Percentiles rank a stretch among this genome's conserved stretches.
These are phyloP conservation scores for Eupithecia insigniata DNA, from an alignment of 2,888 invertebrate genomes.

Conservation along the genomic window DNA sequence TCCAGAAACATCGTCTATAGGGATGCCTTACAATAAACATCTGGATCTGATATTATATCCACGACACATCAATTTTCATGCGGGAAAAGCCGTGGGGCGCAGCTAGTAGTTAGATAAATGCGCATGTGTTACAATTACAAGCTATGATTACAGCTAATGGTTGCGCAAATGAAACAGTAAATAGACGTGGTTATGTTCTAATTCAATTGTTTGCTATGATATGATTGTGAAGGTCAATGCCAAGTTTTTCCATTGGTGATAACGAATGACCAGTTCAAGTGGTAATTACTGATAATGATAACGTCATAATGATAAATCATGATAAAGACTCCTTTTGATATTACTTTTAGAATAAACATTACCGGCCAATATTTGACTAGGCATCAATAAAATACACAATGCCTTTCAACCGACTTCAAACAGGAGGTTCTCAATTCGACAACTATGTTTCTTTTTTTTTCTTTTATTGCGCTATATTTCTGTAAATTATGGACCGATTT, in stretches of 20 bases:
- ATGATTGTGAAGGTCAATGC: constrained; percentile 28
- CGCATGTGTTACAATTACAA: constrained; percentile 25
- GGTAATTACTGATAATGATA: not conserved
- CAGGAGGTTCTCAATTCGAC: too few species aligned
- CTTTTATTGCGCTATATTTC: too few species aligned
- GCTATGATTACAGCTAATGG: constrained; percentile 38
- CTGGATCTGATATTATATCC: too few species aligned
- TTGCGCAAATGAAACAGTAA: constrained; percentile 36
- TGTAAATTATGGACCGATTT: too few species aligned
- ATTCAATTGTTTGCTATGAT: constrained; percentile 26
- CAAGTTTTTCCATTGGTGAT: constrained; percentile 15
- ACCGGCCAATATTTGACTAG: not conserved
- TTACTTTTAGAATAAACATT: not conserved
- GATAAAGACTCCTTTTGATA: not conserved
- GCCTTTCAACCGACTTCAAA: too few species aligned
- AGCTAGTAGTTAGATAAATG: constrained; percentile 29
- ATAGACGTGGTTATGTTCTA: constrained; percentile 29
- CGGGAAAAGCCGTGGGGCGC: too few species aligned
- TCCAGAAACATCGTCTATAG: too few species aligned
- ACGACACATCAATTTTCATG: too few species aligned
- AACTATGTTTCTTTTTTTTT: too few species aligned
- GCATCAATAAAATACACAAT: not conserved
- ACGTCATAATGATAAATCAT: not conserved
- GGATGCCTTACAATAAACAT: too few species aligned
- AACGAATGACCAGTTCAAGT: not conserved